A percentile compares a stretch with the other conserved stretches of the same genome.
Evolutionary conservation across 2,113 vertebrate genomes (phyloP).

Genomic region (Sinocyclocheilus maitianheensis): DNA sequence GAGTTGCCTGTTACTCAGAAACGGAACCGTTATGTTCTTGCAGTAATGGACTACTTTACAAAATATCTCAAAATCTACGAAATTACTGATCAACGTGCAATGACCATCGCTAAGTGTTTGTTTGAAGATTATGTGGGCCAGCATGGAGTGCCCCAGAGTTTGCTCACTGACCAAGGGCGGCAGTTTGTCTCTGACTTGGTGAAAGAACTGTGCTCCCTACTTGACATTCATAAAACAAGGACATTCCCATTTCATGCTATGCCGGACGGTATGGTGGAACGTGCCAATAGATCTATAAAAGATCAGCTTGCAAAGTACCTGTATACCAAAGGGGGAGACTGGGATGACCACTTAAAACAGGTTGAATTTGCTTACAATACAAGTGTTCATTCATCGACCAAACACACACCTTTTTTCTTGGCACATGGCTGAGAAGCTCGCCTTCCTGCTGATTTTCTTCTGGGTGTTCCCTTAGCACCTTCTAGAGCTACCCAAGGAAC

Average conservation of each 20-base stretch:
- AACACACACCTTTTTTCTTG: too few species aligned
- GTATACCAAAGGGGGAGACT: too few species aligned
- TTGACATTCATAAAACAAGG: slow-evolving; percentile 15
- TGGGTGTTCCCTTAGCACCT: too few species aligned
- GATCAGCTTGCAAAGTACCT: too few species aligned
- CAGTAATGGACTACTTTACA: slow-evolving; percentile 44
- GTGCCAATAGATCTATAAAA: too few species aligned
- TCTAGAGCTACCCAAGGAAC: too few species aligned
- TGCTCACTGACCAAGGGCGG: slow-evolving; percentile 20
- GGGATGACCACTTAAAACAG: too few species aligned
- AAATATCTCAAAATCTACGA: slow-evolving; percentile 25
- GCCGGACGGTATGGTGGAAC: too few species aligned
- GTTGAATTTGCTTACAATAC: too few species aligned
- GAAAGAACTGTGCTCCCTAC: slow-evolving; percentile 19
- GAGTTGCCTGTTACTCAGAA: slow-evolving; percentile 18
- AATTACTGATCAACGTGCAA: background rate
- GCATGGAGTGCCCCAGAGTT: slow-evolving; percentile 27
- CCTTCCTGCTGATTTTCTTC: too few species aligned
- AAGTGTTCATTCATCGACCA: too few species aligned
- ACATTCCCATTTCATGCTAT: background rate
- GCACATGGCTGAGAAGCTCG: too few species aligned
- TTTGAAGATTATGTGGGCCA: slow-evolving; percentile 26
- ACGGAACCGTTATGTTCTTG: slow-evolving; percentile 37
- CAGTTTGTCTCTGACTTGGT: slow-evolving; percentile 40
- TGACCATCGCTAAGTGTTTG: background rate